phyloP scores from a whole-genome alignment of 2,888 invertebrate species.

The Adela reaumurella region DNA sequence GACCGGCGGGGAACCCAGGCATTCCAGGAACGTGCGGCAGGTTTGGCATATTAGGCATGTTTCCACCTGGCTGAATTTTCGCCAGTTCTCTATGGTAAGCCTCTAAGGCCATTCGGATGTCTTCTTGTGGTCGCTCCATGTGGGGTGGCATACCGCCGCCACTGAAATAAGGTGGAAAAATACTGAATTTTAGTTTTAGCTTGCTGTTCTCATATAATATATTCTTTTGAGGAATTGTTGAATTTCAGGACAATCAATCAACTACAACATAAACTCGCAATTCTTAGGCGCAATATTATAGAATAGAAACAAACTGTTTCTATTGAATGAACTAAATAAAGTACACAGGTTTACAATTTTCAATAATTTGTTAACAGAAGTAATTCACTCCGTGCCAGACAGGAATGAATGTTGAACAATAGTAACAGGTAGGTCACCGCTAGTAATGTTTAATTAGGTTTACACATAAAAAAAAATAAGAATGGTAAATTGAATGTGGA shows the following conservation, averaged over 20 bases:
- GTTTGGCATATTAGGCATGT: conserved; percentile 53
- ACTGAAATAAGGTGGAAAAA: conserved; percentile 84
- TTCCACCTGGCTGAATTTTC: conserved; percentile 72
- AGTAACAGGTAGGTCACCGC: no score
- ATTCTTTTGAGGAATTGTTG: conserved; percentile 6
- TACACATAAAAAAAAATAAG: no score
- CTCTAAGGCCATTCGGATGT: conserved; percentile 84
- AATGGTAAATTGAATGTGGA: no score
- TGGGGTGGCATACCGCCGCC: conserved; percentile 60
- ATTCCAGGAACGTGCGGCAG: conserved; percentile 35
- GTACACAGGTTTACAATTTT: no score
- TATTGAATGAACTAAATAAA: no score
- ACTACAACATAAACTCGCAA: no score
- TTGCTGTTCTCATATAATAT: conserved; percentile 42
- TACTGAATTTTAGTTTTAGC: conserved; percentile 63
- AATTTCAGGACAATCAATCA: neutral
- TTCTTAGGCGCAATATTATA: no score
- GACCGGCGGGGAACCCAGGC: conserved; percentile 60
- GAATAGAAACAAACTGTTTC: no score
- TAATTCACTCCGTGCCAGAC: no score
- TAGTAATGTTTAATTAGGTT: no score
- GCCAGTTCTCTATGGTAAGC: conserved; percentile 92
- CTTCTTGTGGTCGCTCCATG: conserved; percentile 69
- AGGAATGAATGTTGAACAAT: no score
- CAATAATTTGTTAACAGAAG: no score